Percentiles rank a stretch among this genome's conserved stretches.
Conservation (phyloP, 2,113 vertebrate species). For the Syngnathus scovelli region DNA sequence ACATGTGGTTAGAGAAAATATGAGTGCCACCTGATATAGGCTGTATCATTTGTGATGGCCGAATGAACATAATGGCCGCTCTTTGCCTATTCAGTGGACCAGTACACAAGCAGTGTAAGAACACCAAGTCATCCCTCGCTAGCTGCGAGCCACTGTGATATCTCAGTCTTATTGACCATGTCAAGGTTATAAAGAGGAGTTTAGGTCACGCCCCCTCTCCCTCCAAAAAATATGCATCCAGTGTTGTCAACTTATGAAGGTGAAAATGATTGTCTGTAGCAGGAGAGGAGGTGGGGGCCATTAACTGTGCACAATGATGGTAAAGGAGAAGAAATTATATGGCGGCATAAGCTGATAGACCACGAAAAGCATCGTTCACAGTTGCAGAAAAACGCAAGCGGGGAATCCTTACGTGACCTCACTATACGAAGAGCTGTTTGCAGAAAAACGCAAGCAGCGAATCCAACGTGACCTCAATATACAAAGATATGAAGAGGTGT, state of each 20-base stretch:
- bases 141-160: slow-evolving; percentile 18
- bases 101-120: slow-evolving; percentile 12
- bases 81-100: slow-evolving; percentile 19
- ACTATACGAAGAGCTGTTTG: neutral
- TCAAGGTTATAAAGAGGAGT: slow-evolving; percentile 36
- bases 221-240: slow-evolving; percentile 25
- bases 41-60: slow-evolving; percentile 34
- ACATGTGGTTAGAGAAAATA: slow-evolving; percentile 11
- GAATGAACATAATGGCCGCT: slow-evolving; percentile 38
- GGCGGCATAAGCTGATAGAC: neutral
- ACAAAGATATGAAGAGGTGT: neutral
- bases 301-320: too few species aligned
- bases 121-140: slow-evolving; percentile 18
- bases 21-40: slow-evolving; percentile 20
- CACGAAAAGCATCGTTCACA: slow-evolving; percentile 11
- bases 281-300: neutral
- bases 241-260: slow-evolving; percentile 23
- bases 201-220: slow-evolving; percentile 4
- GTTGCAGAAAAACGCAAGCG: slow-evolving; percentile 5
- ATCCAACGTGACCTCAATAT: neutral
- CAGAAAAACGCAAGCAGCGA: neutral
- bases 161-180: slow-evolving; percentile 35
- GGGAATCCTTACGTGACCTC: neutral
- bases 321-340: neutral
- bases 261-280: slow-evolving; percentile 19